Conservation (phyloP, 2,113 vertebrate genomes). For the Rousettus leschenaultii region DNA sequence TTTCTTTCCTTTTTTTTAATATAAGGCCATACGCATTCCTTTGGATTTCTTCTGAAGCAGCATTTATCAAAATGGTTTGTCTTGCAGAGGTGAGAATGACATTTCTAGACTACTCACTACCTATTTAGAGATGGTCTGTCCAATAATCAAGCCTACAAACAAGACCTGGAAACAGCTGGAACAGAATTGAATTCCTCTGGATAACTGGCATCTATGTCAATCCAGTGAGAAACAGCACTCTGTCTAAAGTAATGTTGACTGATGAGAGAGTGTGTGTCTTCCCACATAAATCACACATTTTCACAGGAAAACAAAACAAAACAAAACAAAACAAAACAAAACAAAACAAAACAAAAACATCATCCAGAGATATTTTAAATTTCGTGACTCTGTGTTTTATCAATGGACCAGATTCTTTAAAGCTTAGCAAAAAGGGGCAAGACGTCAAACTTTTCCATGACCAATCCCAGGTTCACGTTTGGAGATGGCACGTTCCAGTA, state of each 20-base stretch:
- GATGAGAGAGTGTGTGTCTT: conserved; percentile 1
- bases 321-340: background rate
- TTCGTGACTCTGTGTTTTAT: background rate
- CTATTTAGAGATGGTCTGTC: conserved; percentile 38
- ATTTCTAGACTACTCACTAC: conserved; percentile 45
- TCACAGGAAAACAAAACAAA: background rate
- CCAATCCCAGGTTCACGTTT: background rate
- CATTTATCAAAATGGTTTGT: conserved; percentile 69
- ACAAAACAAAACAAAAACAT: background rate
- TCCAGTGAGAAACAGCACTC: background rate
- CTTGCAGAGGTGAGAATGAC: conserved; percentile 28
- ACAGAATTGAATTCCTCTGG: conserved; percentile 49
- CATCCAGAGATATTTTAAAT: conserved; percentile 17
- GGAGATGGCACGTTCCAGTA: background rate
- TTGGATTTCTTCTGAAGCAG: background rate
- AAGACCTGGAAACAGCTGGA: conserved; percentile 40
- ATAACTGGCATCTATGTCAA: conserved; percentile 56
- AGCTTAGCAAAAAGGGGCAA: background rate
- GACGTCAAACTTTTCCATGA: background rate
- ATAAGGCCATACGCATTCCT: background rate
- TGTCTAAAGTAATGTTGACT: conserved; percentile 41
- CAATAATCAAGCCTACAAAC: conserved; percentile 41
- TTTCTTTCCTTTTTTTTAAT: too few species aligned
- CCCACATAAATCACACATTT: background rate
- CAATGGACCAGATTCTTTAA: background rate